A percentile compares a stretch with the other conserved stretches of the same genome.
Evolutionary conservation across 92 coral and sea anemone species (phyloP).

Genomic region (Scolanthus callimorphus): DNA sequence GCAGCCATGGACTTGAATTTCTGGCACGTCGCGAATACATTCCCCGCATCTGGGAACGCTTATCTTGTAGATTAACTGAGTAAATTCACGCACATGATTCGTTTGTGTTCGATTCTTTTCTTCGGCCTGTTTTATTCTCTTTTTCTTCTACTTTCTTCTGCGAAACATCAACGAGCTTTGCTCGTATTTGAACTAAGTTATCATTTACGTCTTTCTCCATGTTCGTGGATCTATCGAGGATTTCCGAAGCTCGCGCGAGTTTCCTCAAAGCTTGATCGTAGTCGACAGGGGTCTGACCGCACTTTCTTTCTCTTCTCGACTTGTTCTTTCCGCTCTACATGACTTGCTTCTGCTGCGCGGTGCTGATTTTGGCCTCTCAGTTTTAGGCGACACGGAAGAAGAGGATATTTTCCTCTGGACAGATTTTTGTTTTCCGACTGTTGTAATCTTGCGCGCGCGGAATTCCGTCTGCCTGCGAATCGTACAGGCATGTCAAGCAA

Average conservation of each 20-base stretch:
- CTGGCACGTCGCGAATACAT: too few relatives aligned
- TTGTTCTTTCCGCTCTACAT: background rate
- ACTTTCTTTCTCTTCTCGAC: background rate
- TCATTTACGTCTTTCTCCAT: conserved; percentile 62
- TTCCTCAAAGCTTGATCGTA: conserved; percentile 65
- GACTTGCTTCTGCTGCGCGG: background rate
- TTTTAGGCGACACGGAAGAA: too few relatives aligned
- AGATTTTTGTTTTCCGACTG: background rate
- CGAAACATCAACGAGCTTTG: background rate
- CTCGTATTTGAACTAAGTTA: conserved; percentile 43
- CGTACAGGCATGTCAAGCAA: conserved; percentile 44
- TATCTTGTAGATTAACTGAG: too few relatives aligned
- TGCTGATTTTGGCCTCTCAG: too few relatives aligned
- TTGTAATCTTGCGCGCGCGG: background rate
- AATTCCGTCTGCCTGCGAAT: conserved; percentile 25
- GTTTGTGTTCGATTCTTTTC: too few relatives aligned
- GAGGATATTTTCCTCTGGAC: too few relatives aligned
- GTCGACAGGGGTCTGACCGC: too few relatives aligned
- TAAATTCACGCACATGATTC: background rate
- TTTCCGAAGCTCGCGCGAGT: conserved; percentile 47
- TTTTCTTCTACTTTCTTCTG: background rate
- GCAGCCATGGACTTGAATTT: too few relatives aligned
- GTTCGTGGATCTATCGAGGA: conserved; percentile 54
- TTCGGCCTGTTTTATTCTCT: too few relatives aligned
- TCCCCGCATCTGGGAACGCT: too few relatives aligned